Evolutionary conservation across 2,888 invertebrate genomes (phyloP), one percentile per base, ranked within the genome.

Genomic region (Brachyptera putata): DNA sequence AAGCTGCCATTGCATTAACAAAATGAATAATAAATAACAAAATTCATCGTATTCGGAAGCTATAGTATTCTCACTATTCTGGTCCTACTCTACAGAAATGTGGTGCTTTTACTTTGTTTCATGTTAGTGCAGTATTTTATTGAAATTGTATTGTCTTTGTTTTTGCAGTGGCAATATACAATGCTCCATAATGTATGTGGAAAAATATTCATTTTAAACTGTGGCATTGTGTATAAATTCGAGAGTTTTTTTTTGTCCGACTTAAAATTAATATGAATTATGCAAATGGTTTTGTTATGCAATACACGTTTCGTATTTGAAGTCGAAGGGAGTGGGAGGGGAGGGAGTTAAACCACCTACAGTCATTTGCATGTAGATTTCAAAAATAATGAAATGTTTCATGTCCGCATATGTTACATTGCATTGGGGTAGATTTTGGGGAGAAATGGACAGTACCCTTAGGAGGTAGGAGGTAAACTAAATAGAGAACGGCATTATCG

Each of bases 321-420:
- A 53, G 34, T 36, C 30, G 36, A n/a, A n/a, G n/a, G n/a, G n/a
- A n/a, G n/a, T n/a, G n/a, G n/a, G n/a, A n/a, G n/a, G n/a, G 16
- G 46, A 30, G 53, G 18, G 22, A 34, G 16, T 50, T 53, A 34
- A 53, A 53, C 53, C 53, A 34, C 53, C 53, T 34, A 53, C 21
- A 21, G 53, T 53, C 36, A 53, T 53, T 53, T 53, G 53, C 53
- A 53, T 53, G 53, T 36, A 53, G 34, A 34, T 53, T 53, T 53
- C 16, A 46, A 46, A 46, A 46, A 48, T 48, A 36, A 53, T 53
- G 34, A 53, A 53, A 53, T 16, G 16, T 36, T 34, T 4, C 46
- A 24, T n/a, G 7, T 36, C 18, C 50, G 14, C 53, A 53, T 53
- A 53, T 36, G 53, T 34, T 53, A 5, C 34, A 14, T n/a, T 21